These are phyloP conservation scores for Capitulum mitella DNA, from an alignment of 2,888 invertebrate genomes.

Conservation along the genomic window DNA sequence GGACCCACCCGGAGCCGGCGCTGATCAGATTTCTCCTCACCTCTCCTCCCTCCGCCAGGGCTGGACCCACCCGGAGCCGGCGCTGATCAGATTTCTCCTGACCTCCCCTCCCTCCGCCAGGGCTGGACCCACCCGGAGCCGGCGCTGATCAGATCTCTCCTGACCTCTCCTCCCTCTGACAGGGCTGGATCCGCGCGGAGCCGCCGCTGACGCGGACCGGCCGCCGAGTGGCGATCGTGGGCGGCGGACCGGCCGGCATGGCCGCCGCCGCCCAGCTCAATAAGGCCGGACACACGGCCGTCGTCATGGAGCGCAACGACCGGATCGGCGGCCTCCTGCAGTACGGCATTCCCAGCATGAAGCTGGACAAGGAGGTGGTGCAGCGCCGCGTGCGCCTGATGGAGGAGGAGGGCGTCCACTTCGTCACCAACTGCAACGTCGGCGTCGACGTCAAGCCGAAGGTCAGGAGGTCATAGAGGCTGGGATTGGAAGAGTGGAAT, in stretches of 20 bases:
- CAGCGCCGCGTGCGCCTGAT: slow-evolving; percentile 78
- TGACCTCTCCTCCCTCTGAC: slow-evolving; percentile 39
- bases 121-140: slow-evolving; percentile 75
- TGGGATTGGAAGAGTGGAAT: too few species aligned
- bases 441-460: slow-evolving; percentile 81
- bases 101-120: background rate
- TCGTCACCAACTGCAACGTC: slow-evolving; percentile 82
- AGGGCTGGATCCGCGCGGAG: slow-evolving; percentile 85
- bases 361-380: slow-evolving; percentile 88
- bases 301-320: slow-evolving; percentile 95
- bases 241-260: slow-evolving; percentile 88
- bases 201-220: slow-evolving; percentile 67
- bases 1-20: too few species aligned
- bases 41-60: too few species aligned
- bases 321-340: slow-evolving; percentile 87
- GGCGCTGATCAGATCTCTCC: slow-evolving; percentile 50
- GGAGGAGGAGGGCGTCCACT: slow-evolving; percentile 78
- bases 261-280: slow-evolving; percentile 96
- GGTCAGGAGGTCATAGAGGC: slow-evolving; percentile 43
- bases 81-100: background rate
- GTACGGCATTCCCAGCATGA: slow-evolving; percentile 99
- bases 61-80: too few species aligned
- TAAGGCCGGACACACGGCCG: slow-evolving; percentile 92
- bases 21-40: too few species aligned
- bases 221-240: slow-evolving; percentile 78